Percentiles rank a stretch among this genome's conserved stretches.
Conservation (phyloP, 2,888 invertebrate species). For the Dolichopus griseipennis region DNA sequence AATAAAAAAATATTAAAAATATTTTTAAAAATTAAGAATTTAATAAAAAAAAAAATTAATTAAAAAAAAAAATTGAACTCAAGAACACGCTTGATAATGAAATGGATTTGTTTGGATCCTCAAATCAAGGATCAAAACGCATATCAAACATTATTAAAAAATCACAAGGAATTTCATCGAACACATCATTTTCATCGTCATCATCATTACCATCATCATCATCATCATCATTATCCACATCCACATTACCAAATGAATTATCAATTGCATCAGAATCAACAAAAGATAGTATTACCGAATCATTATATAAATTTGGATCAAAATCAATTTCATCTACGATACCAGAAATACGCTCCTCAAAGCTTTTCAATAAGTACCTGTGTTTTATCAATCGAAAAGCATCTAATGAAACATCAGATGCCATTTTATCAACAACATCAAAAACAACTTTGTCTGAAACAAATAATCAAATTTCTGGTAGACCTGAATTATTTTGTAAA, state of each 20-base stretch:
- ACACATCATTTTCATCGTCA: not conserved
- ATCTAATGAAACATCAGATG: too few relatives aligned
- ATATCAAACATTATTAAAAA: not conserved
- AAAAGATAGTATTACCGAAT: not conserved
- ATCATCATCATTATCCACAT: not conserved
- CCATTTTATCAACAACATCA: not conserved
- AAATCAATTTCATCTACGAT: slow-evolving; percentile 21
- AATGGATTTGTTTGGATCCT: slow-evolving; percentile 16
- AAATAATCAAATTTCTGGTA: too few relatives aligned
- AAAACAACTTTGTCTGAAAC: too few relatives aligned
- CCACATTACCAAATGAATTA: too few relatives aligned
- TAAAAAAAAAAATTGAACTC: too few relatives aligned
- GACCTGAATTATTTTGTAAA: not conserved
- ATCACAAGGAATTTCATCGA: not conserved
- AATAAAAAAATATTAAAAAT: too few relatives aligned
- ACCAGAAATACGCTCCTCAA: slow-evolving; percentile 28
- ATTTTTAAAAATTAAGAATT: too few relatives aligned
- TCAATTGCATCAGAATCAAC: too few relatives aligned
- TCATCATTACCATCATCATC: not conserved
- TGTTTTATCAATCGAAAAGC: not conserved
- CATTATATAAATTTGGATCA: slow-evolving; percentile 9
- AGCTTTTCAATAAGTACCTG: not conserved
- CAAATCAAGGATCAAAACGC: slow-evolving; percentile 2
- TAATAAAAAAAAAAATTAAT: too few relatives aligned
- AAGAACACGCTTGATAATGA: slow-evolving; percentile 14